Base-by-base conservation (phyloP, 2,113 vertebrate species). In the Coturnix japonica region DNA sequence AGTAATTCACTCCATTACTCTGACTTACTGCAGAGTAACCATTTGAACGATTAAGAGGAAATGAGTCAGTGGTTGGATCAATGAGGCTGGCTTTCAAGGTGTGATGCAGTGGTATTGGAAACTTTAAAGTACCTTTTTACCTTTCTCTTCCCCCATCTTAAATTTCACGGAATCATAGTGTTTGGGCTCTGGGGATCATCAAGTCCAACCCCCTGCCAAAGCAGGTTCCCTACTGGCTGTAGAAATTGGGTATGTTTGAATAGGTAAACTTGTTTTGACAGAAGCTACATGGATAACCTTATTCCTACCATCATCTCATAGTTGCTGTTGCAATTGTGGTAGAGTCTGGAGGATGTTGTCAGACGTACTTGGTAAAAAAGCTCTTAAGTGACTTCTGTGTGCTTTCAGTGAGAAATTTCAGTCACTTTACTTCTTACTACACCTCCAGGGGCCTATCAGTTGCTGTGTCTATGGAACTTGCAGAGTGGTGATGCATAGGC, bases 221-320 rank as follows among this genome's bases (percentile, higher is more conserved):
- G 51, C 26, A 30, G 15, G 26, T 53, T 53, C 26, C 51, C 51
- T 53, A 71, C 53, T 19, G 30, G 30, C 37, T 78, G 13, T 78
- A 81, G 87, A 89, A 78, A 92, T 26, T 59, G 30, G 17, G 4
- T 31, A 56, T 4, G 11, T 56, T 56, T 56, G 53, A 19, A 49
- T 31, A 75, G 25, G 18, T 92, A 67, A 59, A 81, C 39, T 65
- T 86, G 18, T 86, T 94, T 85, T 53, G 74, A 67, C 70, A 84
- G 76, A 77, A 85, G 49, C 46, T 83, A 37, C 19, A 31, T 74
- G 4, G 7, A 43, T 65, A 3, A 28, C 47, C 44, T 82, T 13
- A 49, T 79, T 16, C 37, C 73, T 77, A 11, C 44, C 72, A 35
- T 46, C 57, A 49, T 60, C 69, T 61, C 46, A 0, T 10, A 54